A percentile compares a stretch with the other conserved stretches of the same genome.
Conservation (phyloP, 1,140 invertebrate species). For the Drosophila punjabiensis region DNA sequence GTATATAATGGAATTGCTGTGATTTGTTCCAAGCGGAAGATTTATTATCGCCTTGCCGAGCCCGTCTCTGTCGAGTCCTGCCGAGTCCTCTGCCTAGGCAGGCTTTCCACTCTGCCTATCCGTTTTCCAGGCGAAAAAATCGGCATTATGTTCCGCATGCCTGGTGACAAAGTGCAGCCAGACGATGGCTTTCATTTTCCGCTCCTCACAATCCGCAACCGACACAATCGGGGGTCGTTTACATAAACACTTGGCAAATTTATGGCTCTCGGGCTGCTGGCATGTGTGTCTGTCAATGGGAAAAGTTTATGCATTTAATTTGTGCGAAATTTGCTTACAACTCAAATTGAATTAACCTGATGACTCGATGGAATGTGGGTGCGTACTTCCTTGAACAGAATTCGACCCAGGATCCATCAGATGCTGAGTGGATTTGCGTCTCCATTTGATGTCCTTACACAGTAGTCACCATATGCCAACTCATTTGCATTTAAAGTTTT, state of each 20-base stretch:
- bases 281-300: slow-evolving; percentile 64
- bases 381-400: slow-evolving; percentile 4
- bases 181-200: slow-evolving; percentile 45
- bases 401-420: slow-evolving; percentile 14
- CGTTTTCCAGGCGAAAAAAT: slow-evolving; percentile 79
- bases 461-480: slow-evolving; percentile 41
- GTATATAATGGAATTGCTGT: slow-evolving; percentile 81
- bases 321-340: slow-evolving; percentile 77
- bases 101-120: slow-evolving; percentile 5
- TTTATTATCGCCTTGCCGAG: slow-evolving; percentile 70
- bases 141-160: slow-evolving; percentile 77
- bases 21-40: slow-evolving; percentile 76
- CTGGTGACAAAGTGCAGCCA: slow-evolving; percentile 76
- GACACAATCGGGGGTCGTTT: slow-evolving; percentile 75
- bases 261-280: slow-evolving; percentile 51
- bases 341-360: slow-evolving; percentile 80
- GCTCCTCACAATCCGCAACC: slow-evolving; percentile 20
- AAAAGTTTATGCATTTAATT: slow-evolving; percentile 81
- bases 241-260: slow-evolving; percentile 75
- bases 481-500: slow-evolving; percentile 65
- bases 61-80: not conserved
- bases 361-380: slow-evolving; percentile 44
- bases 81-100: not conserved
- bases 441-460: slow-evolving; percentile 16
- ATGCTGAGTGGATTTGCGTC: slow-evolving; percentile 1